These are phyloP conservation scores for Bellardia bayeri DNA, from an alignment of 2,888 invertebrate species.

Conservation along the genomic window DNA sequence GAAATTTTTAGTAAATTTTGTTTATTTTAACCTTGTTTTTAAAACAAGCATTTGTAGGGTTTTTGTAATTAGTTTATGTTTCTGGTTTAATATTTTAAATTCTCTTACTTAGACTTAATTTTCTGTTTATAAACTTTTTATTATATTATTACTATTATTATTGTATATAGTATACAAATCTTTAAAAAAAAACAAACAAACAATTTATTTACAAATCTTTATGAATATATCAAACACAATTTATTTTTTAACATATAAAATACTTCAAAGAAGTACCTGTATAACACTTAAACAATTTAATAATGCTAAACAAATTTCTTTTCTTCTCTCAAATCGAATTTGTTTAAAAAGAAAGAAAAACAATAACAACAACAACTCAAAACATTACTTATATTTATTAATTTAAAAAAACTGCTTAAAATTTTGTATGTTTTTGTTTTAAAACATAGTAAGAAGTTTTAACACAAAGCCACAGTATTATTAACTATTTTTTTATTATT, in stretches of 20 bases:
- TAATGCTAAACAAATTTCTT: slow-evolving; percentile 27
- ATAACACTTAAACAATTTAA: slow-evolving; percentile 64
- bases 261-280: slow-evolving; percentile 74
- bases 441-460: slow-evolving; percentile 26
- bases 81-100: slow-evolving; percentile 6
- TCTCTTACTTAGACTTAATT: not conserved
- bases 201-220: slow-evolving; percentile 34
- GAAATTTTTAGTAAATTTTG: slow-evolving; percentile 9
- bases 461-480: slow-evolving; percentile 59
- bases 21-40: not conserved
- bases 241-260: slow-evolving; percentile 37
- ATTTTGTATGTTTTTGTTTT: slow-evolving; percentile 37
- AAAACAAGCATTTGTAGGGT: slow-evolving; percentile 55
- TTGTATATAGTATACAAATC: slow-evolving; percentile 57
- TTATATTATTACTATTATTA: slow-evolving; percentile 13
- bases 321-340: slow-evolving; percentile 67
- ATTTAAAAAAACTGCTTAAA: not conserved
- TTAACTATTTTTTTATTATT: slow-evolving; percentile 12
- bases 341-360: slow-evolving; percentile 52
- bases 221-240: slow-evolving; percentile 5
- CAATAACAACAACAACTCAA: slow-evolving; percentile 16
- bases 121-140: not conserved
- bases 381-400: slow-evolving; percentile 27
- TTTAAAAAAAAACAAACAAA: not conserved
- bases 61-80: slow-evolving; percentile 34